Evolutionary conservation across 2,113 vertebrate genomes (phyloP).

Genomic region (Trachemys scripta): DNA sequence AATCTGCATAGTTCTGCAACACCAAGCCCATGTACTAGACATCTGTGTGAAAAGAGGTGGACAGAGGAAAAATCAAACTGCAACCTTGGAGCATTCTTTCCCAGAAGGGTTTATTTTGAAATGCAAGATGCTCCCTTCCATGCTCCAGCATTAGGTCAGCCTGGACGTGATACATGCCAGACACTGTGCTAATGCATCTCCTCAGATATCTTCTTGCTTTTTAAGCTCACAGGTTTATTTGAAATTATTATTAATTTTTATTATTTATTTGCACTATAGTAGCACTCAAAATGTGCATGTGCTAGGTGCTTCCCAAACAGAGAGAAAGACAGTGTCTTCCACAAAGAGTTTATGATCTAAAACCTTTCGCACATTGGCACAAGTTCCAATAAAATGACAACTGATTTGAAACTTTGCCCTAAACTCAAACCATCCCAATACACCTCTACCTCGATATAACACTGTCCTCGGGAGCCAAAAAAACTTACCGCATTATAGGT

Average conservation of each 20-base stretch:
- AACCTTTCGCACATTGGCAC: background rate
- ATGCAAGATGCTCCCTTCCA: background rate
- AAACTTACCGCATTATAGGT: too few relatives aligned
- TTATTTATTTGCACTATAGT: background rate
- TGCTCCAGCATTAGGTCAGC: rapidly evolving
- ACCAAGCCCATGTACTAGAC: rapidly evolving
- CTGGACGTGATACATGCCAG: background rate
- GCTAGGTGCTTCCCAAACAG: background rate
- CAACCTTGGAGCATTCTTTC: background rate
- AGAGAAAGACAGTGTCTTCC: background rate
- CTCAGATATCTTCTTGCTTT: background rate
- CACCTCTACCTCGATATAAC: too few relatives aligned
- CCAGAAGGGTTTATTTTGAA: background rate
- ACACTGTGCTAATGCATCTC: background rate
- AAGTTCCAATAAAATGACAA: background rate
- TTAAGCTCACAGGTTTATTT: background rate
- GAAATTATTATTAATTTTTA: background rate
- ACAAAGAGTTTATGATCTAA: background rate
- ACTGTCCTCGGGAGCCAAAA: too few relatives aligned
- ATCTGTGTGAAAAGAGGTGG: rapidly evolving
- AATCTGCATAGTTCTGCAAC: background rate
- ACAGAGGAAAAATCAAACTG: rapidly evolving
- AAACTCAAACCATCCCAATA: background rate
- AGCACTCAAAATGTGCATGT: background rate
- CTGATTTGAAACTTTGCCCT: background rate